Evolutionary conservation across 1,140 invertebrate species (phyloP).

Genomic region (Sycophila sp.): DNA sequence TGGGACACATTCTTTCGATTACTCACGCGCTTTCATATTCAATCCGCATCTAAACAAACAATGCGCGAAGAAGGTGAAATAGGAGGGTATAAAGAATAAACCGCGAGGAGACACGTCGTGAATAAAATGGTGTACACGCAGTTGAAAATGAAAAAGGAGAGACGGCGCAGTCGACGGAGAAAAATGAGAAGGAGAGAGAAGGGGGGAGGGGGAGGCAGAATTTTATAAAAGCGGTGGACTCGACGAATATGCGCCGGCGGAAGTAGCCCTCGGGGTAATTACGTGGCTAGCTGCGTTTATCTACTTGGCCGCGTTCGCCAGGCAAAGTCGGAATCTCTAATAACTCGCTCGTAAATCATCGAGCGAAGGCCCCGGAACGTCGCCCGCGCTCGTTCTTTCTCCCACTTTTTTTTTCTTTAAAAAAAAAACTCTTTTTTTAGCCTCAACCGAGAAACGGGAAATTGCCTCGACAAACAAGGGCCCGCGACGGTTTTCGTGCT

Average conservation of each 20-base stretch:
- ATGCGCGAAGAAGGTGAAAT: too few species aligned
- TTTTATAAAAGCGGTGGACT: not conserved
- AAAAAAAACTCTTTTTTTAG: not conserved
- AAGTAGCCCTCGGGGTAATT: constrained; percentile 25
- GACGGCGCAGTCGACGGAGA: too few species aligned
- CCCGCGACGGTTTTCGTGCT: not conserved
- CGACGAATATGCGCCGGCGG: constrained; percentile 11
- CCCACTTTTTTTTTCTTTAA: not conserved
- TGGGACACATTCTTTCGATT: too few species aligned
- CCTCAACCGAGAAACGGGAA: constrained; percentile 35
- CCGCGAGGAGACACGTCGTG: not conserved
- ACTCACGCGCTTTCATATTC: too few species aligned
- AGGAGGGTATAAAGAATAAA: too few species aligned
- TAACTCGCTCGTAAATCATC: constrained; percentile 23
- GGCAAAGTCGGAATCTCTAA: constrained; percentile 21
- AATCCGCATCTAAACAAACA: too few species aligned
- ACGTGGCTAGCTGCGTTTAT: constrained; percentile 22
- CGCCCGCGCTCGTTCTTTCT: not conserved
- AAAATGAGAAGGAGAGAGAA: not conserved
- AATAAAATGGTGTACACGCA: not conserved
- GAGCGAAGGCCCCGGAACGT: constrained; percentile 26
- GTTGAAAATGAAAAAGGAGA: constrained; percentile 14
- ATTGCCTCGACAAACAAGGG: constrained; percentile 14
- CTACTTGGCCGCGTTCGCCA: constrained; percentile 11
- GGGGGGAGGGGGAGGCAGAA: not conserved